Evolutionary conservation across 2,797 vertebrate species (phyloP), one percentile per base, ranked within the genome.

Genomic region (Chelon labrosus): DNA sequence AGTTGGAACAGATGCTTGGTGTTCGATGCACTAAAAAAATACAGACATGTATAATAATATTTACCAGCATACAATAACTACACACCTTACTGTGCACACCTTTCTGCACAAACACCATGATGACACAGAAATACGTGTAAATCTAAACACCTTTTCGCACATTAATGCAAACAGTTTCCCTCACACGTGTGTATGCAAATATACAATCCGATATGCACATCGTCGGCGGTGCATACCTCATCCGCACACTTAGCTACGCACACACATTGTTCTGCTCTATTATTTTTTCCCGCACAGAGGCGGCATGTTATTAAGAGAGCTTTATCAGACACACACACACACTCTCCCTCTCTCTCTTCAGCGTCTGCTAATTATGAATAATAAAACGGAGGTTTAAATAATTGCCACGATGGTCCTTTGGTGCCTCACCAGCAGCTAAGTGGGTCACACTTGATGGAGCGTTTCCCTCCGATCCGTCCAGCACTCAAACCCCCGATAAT

Each of bases 291-390:
- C 64, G 17, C 49, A 77, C 49, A 70, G 58, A 61, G 50, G 60
- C 75, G 58, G 56, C 54, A 64, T 69, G 56, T 75, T 77, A 68
- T 85, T 73, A 50, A 53, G 38, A 70, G 44, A 60, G 74, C 59
- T 75, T 83, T 60, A 72, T 71, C 55, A 20, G 10, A 59, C 61
- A 19, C 44, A 39, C 38, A 27, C 27, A 55, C 68, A 55, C 50
- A 25, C 50, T 44, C 35, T 46, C 39, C 20, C 74, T 39, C 78
- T 64, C 66, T 41, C 78, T 52, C 13, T 73, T 60, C 70, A 79
- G 65, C 44, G 59, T 85, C 86, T 80, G 84, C 87, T 92, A 90
- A 94, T 94, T 93, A 92, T 94, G 90, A 93, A 94, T 93, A 92
- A 94, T 94, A 87, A 91, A 92, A 85, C 71, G 65, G 79, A 75